Evolutionary conservation across 2,888 invertebrate genomes (phyloP).

Genomic region (Aporophyla lueneburgensis): DNA sequence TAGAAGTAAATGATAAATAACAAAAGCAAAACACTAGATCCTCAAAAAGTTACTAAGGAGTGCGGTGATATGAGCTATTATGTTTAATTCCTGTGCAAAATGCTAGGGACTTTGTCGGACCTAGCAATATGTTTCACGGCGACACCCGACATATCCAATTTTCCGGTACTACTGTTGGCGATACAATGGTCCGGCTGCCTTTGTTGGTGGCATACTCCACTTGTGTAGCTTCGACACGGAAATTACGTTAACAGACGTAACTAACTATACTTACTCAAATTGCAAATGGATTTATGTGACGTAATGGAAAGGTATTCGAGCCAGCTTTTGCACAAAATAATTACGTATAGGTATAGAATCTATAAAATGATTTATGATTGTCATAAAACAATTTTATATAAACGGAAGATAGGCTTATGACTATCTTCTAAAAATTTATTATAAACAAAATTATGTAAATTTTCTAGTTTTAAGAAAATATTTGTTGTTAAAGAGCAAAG

Average conservation of each 20-base stretch:
- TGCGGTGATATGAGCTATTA: background rate
- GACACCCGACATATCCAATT: constrained; percentile 69
- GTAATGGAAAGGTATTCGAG: background rate
- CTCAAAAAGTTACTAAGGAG: too few species aligned
- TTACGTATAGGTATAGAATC: background rate
- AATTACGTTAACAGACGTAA: constrained; percentile 40
- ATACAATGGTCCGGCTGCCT: constrained; percentile 58
- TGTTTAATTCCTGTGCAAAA: constrained; percentile 23
- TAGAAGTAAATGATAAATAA: background rate
- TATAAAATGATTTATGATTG: background rate
- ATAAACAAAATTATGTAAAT: background rate
- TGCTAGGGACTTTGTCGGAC: constrained; percentile 40
- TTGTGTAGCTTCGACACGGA: constrained; percentile 26
- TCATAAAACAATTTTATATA: background rate
- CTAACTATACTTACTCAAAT: background rate
- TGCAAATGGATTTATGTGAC: background rate
- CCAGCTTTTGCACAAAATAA: background rate
- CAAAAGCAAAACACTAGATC: background rate
- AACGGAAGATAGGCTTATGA: background rate
- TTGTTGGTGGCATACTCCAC: constrained; percentile 54
- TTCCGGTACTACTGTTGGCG: constrained; percentile 58
- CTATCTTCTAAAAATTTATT: background rate
- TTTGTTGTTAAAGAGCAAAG: background rate
- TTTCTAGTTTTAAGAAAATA: background rate
- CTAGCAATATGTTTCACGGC: constrained; percentile 53